Conservation (phyloP, 1,140 invertebrate genomes). For the Ridgeia piscesae region DNA sequence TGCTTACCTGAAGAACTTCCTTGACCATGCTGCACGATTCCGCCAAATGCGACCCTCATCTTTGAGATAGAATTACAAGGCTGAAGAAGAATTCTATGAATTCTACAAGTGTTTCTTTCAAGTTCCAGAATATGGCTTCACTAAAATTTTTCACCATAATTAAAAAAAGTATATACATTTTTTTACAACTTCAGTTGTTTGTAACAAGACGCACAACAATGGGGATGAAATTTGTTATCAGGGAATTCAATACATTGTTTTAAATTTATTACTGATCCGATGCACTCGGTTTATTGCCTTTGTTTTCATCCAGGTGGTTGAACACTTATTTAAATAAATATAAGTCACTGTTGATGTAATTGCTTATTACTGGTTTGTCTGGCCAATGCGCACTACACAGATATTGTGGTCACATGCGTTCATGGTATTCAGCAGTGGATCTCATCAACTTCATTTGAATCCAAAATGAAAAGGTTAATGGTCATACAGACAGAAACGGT, state of each 20-base stretch:
- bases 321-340: no score
- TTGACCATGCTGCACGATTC: slow-evolving; percentile 7
- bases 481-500: no score
- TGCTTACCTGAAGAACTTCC: background rate
- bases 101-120: background rate
- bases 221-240: background rate
- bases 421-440: background rate
- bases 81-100: background rate
- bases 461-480: no score
- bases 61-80: slow-evolving; percentile 12
- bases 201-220: background rate
- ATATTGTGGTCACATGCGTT: background rate
- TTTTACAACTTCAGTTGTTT: background rate
- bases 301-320: background rate
- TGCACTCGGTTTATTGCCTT: no score
- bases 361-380: background rate
- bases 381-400: background rate
- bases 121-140: background rate
- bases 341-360: no score
- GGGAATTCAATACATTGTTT: background rate
- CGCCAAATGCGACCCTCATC: slow-evolving; percentile 13
- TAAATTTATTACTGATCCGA: background rate
- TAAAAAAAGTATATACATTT: background rate
- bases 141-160: background rate
- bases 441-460: background rate